Percentiles rank a stretch among this genome's conserved stretches.
Conservation (phyloP, 1,140 invertebrate genomes). For the Atta colombica region DNA sequence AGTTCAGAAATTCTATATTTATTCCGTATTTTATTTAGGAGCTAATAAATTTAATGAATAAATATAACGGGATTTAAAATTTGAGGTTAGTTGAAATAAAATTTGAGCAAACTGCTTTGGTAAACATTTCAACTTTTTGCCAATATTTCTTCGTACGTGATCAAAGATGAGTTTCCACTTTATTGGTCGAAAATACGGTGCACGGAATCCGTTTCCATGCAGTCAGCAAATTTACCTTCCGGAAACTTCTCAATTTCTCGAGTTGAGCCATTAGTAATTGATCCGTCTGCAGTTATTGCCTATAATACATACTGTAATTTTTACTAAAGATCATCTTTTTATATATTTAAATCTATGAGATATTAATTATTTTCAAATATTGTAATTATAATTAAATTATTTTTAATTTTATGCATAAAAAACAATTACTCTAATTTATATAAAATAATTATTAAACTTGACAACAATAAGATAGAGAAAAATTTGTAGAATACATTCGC, state of each 20-base stretch:
- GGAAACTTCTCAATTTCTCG: background rate
- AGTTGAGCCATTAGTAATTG: background rate
- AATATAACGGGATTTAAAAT: background rate
- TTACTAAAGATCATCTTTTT: background rate
- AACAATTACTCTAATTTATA: background rate
- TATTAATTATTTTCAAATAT: background rate
- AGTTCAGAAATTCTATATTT: background rate
- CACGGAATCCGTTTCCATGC: background rate
- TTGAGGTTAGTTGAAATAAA: background rate
- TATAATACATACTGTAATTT: background rate
- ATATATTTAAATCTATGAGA: background rate
- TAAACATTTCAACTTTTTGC: constrained; percentile 36
- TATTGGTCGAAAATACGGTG: constrained; percentile 15
- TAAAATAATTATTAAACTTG: background rate
- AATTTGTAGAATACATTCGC: constrained; percentile 6
- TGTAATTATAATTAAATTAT: background rate
- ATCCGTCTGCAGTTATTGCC: background rate
- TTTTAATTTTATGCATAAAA: background rate
- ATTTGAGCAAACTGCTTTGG: background rate
- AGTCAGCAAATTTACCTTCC: constrained; percentile 19
- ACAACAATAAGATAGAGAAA: background rate
- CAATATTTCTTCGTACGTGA: constrained; percentile 22
- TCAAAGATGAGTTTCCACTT: constrained; percentile 22
- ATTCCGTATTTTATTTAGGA: background rate
- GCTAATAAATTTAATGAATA: background rate